Conservation (phyloP, 2,797 vertebrate genomes). For the Tragopan temminckii region DNA sequence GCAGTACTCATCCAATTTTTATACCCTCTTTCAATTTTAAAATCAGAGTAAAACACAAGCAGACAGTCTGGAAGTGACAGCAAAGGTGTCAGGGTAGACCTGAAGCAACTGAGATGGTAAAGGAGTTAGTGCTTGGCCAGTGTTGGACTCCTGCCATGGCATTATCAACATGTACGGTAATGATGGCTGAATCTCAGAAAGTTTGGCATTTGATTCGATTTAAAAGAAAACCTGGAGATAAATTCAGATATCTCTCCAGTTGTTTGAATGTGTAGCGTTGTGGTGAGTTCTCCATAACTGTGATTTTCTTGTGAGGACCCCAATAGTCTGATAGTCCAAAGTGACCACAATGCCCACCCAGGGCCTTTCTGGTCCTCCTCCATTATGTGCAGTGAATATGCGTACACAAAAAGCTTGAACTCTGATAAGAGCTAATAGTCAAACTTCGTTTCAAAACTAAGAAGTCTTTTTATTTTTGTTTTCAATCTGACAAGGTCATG, state of each 20-base stretch:
- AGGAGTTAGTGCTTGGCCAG: slow-evolving; percentile 6
- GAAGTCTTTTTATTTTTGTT: not conserved
- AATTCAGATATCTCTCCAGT: slow-evolving; percentile 54
- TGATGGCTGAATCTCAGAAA: not conserved
- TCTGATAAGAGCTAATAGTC: not conserved
- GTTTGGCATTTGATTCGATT: not conserved
- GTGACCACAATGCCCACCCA: not conserved
- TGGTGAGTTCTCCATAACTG: not conserved
- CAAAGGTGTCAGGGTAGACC: slow-evolving; percentile 17
- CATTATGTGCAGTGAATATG: not conserved
- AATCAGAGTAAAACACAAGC: not conserved
- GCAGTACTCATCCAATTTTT: not conserved
- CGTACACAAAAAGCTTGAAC: not conserved
- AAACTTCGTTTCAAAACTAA: slow-evolving; percentile 6
- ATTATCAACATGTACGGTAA: slow-evolving; percentile 9
- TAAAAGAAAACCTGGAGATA: slow-evolving; percentile 40
- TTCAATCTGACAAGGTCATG: not conserved
- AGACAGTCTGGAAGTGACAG: not conserved
- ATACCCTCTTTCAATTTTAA: not conserved
- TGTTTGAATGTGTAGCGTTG: not conserved
- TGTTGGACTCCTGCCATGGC: slow-evolving; percentile 18
- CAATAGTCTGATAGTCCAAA: not conserved
- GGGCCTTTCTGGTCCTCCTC: not conserved
- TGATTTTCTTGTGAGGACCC: not conserved
- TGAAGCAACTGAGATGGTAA: slow-evolving; percentile 5